Base-by-base conservation (phyloP, 2,797 vertebrate species). In the Semaprochilodus insignis region DNA sequence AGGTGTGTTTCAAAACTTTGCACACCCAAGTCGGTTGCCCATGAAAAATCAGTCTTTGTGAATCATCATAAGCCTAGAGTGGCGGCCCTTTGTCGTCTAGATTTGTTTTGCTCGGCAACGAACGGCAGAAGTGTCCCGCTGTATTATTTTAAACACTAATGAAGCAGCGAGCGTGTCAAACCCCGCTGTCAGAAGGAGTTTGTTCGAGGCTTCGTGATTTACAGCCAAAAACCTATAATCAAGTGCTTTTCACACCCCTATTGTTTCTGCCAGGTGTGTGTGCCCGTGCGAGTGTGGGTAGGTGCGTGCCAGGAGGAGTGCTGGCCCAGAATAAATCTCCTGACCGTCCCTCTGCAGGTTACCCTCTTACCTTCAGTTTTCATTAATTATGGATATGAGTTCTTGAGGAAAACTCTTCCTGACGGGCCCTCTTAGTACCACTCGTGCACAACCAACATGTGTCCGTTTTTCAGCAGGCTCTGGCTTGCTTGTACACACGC, bases 341-440 rank as follows among this genome's bases (percentile, higher is more conserved):
- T 74, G 14, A 57, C 78, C 19, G 25, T 59, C 71, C 44, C 52
- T 69, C 71, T 80, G 59, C 70, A 85, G 72, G 76, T 63, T 83
- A 51, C 7, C 21, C 44, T 77, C 55, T 80, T 87, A 80, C 77
- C 77, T 78, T 34, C 59, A 69, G 72, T 10, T 21, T 76, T 81
- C 74, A 85, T 85, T 83, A 85, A 85, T 85, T 87, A 85, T 85
- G 60, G 34, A 87, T 85, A 71, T 81, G 14, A 83, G 73, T 81
- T 85, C 74, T 25, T 70, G 78, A 81, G 66, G 72, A 77, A 81
- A 85, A 82, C 44, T 31, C 63, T 73, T 59, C 57, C 25, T 78
- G 81, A 78, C 69, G 25, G 62, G 31, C 34, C 59, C 54, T 70
- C 31, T 85, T 75, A 54, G 54, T 40, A 67, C 55, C 71, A n/a